Base-by-base conservation (phyloP, 1,140 invertebrate species). In the Drosophila pandora region DNA sequence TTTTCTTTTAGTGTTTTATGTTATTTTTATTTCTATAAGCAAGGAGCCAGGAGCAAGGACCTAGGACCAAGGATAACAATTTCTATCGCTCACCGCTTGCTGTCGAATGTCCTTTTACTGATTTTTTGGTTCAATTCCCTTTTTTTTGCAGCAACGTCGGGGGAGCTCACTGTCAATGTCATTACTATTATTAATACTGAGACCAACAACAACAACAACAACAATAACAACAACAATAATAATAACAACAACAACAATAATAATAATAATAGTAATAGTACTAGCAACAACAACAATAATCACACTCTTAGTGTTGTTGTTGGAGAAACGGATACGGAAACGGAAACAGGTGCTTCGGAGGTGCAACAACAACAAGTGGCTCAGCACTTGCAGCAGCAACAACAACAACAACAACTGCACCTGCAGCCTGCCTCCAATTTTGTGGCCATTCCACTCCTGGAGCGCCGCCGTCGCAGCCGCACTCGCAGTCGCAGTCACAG, bases 401-500 rank as follows among this genome's bases (percentile, higher is more conserved):
- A 43, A 3, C 59, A 73, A 21, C 53, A 54, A 3, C 32, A 58
- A 28, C 60, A 75, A 12, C 39, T 59, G 30, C 37, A 34, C 6
- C 32, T 68, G 30, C 25, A 62, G 21, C 30, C 54, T n/a, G 37
- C 41, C 10, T 37, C 70, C n/a, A 73, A 57, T 22, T 82, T 85
- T 57, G 82, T 87, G 32, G 75, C 78, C 7, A 75, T 85, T 28
- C 82, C 82, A 8, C 32, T 85, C 55, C 17, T 87, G 47, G 82
- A 85, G 39, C 77, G 74, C 21, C 69, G 82, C 8, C 82, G 78
- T 49, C 82, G 82, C 13, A 79, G 82, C 3, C 21, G 41, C 0
- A 43, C n/a, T 60, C 82, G 82, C 54, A 17, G 17, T 17, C 81
- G 83, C 65, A 87, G 82, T n/a, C 77, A 77, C 48, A 87, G 82